A percentile compares a stretch with the other conserved stretches of the same genome.
Conservation (phyloP, 2,888 invertebrate species). For the Netelia melanura region DNA sequence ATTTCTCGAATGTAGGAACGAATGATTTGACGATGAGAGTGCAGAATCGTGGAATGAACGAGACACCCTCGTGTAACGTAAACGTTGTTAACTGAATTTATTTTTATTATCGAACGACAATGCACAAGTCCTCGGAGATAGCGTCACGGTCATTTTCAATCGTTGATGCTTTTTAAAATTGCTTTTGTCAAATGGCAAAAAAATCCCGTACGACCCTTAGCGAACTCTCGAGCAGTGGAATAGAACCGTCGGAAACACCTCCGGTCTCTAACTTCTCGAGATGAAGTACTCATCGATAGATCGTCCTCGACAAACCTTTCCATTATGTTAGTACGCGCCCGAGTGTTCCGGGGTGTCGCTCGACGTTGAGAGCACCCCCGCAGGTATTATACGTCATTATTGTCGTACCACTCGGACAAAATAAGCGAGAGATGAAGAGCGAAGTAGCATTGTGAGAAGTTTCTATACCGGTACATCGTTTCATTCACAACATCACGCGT, state of each 20-base stretch:
- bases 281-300: slow-evolving; percentile 76
- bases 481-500: slow-evolving; percentile 36
- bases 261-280: slow-evolving; percentile 44
- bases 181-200: background rate
- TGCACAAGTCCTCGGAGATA: background rate
- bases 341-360: slow-evolving; percentile 21
- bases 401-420: slow-evolving; percentile 23
- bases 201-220: slow-evolving; percentile 1
- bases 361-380: slow-evolving; percentile 23
- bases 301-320: slow-evolving; percentile 73
- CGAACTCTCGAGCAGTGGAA: slow-evolving; percentile 35
- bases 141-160: background rate
- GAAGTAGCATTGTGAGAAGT: slow-evolving; percentile 47
- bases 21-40: slow-evolving; percentile 80
- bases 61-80: background rate
- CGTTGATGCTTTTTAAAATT: background rate
- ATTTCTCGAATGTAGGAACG: slow-evolving; percentile 75
- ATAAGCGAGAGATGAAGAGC: slow-evolving; percentile 28
- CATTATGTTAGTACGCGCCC: slow-evolving; percentile 7
- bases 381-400: slow-evolving; percentile 25
- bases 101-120: background rate
- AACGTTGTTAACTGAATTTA: background rate
- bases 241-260: slow-evolving; percentile 50
- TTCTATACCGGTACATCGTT: slow-evolving; percentile 25
- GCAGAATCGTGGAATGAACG: slow-evolving; percentile 67